A percentile compares a stretch with the other conserved stretches of the same genome.
phyloP scores from a whole-genome alignment of 2,888 invertebrate species.

The Philereme vetulata region DNA sequence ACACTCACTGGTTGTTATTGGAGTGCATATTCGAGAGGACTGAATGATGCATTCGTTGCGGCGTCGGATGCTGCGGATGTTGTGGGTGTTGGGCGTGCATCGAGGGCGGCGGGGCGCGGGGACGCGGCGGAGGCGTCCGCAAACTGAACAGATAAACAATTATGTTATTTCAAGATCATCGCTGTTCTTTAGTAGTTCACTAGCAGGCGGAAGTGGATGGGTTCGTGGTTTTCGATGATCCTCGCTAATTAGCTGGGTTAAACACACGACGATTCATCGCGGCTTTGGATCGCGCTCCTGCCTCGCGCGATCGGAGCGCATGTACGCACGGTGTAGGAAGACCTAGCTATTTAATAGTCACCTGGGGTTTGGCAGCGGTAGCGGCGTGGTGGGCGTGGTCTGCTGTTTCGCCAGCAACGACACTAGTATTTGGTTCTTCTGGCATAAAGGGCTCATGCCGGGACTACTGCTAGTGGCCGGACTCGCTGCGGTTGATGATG shows the following conservation, averaged over 20 bases:
- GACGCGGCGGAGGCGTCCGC: constrained; percentile 56
- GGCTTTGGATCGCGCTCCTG: no score
- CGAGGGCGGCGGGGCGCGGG: constrained; percentile 51
- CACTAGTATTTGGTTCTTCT: constrained; percentile 94
- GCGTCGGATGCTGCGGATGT: constrained; percentile 31
- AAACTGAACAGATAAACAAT: constrained; percentile 50
- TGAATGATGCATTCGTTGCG: constrained; percentile 49
- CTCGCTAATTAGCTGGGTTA: no score
- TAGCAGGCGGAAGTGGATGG: no score
- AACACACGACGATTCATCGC: no score
- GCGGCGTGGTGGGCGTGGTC: constrained; percentile 86
- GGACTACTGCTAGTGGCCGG: constrained; percentile 58
- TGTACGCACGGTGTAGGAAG: no score
- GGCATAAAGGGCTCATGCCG: constrained; percentile 88
- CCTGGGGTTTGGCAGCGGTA: constrained; percentile 88
- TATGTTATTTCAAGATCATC: no score
- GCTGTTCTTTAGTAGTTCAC: no score
- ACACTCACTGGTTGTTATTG: constrained; percentile 50
- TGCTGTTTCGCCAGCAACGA: constrained; percentile 91
- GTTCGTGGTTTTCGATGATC: no score
- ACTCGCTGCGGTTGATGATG: constrained; percentile 59
- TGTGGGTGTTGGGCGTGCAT: constrained; percentile 38
- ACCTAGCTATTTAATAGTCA: background rate
- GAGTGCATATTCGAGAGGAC: constrained; percentile 63
- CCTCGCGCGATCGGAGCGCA: no score